Percentiles rank a stretch among this genome's conserved stretches.
Conservation (phyloP, 2,888 invertebrate species). For the Harmothoe impar region DNA sequence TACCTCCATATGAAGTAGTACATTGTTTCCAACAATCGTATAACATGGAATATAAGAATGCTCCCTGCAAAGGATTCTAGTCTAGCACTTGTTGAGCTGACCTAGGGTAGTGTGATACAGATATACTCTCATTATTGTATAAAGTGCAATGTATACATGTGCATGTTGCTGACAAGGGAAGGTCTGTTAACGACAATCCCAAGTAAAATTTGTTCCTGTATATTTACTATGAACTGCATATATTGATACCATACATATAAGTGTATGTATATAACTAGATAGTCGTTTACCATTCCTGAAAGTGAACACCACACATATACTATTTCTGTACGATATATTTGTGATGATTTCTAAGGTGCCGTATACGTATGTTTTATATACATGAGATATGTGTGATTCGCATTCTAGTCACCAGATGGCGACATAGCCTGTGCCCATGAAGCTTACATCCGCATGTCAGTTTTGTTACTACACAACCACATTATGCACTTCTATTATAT, state of each 20-base stretch:
- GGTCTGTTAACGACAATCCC: not conserved
- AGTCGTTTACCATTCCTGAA: slow-evolving; percentile 24
- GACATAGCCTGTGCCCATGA: not conserved
- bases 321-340: not conserved
- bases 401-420: slow-evolving; percentile 28
- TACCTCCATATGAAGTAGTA: too few relatives aligned
- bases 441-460: not conserved
- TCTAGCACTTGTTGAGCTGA: not conserved
- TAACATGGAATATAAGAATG: too few relatives aligned
- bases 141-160: not conserved
- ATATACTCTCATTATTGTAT: not conserved
- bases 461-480: not conserved
- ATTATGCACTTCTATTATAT: not conserved
- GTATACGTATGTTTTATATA: not conserved
- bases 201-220: not conserved
- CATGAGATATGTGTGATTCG: slow-evolving; percentile 33
- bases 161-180: not conserved
- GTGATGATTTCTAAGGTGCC: slow-evolving; percentile 16
- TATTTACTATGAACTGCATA: not conserved
- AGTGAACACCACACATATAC: not conserved
- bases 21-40: too few relatives aligned
- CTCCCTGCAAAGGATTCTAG: not conserved
- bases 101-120: not conserved
- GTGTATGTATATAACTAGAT: not conserved
- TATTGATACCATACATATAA: not conserved